Percentiles rank a stretch among this genome's conserved stretches.
These are phyloP conservation scores for Calypte anna DNA, from an alignment of 2,113 vertebrate genomes.

Conservation along the genomic window DNA sequence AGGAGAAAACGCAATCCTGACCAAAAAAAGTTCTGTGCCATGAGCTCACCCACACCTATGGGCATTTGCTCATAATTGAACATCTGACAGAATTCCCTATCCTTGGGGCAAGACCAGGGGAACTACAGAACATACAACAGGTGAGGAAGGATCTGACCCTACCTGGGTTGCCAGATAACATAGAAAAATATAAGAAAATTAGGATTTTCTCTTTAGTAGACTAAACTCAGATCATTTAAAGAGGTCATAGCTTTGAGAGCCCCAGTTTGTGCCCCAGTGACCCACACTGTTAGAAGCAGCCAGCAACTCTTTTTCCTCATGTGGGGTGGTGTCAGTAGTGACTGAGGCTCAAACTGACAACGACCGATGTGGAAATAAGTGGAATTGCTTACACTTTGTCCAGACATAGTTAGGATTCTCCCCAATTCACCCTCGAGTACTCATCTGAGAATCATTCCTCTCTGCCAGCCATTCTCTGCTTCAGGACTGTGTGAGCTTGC, in stretches of 20 bases:
- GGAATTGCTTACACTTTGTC: neutral
- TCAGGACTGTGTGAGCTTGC: neutral
- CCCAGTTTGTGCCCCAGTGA: neutral
- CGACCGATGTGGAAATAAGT: neutral
- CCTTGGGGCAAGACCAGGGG: neutral
- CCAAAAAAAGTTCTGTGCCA: neutral
- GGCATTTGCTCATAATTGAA: neutral
- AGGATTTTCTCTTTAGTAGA: neutral
- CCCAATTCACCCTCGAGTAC: neutral
- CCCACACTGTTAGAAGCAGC: neutral
- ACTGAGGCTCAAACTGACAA: neutral
- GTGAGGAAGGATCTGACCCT: neutral
- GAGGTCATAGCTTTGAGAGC: neutral
- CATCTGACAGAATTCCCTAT: neutral
- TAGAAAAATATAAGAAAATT: neutral
- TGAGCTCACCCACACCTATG: neutral
- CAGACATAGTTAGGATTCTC: neutral
- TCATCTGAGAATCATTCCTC: neutral
- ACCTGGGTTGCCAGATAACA: neutral
- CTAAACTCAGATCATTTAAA: neutral
- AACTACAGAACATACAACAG: neutral
- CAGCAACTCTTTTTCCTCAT: neutral
- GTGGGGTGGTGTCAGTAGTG: neutral
- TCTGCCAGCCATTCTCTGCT: neutral
- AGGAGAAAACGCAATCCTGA: constrained; percentile 4